A percentile compares a stretch with the other conserved stretches of the same genome.
Conservation (phyloP, 2,888 invertebrate species). For the Alcis repandata region DNA sequence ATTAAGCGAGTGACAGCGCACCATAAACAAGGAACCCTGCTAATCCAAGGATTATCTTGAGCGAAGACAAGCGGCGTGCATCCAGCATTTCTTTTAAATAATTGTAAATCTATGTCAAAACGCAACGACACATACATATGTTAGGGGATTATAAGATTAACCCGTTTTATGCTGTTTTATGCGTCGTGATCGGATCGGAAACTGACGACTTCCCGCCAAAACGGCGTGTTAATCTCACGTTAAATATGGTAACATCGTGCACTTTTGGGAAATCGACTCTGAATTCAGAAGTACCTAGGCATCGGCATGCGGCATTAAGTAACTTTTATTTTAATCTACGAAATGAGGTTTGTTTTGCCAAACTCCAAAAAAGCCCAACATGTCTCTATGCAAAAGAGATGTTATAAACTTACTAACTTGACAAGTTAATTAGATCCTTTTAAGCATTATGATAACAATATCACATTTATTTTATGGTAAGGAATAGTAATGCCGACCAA, state of each 20-base stretch:
- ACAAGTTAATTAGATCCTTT: constrained; percentile 38
- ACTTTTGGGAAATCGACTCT: constrained; percentile 68
- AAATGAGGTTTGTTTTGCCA: constrained; percentile 61
- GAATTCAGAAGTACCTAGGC: constrained; percentile 65
- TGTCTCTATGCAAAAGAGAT: constrained; percentile 16
- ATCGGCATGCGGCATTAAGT: background rate
- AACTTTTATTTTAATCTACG: background rate
- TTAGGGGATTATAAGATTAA: constrained; percentile 83
- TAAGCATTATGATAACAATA: constrained; percentile 34
- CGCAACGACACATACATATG: constrained; percentile 84
- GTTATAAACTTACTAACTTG: constrained; percentile 37
- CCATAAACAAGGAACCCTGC: constrained; percentile 78
- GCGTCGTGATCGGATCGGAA: constrained; percentile 66
- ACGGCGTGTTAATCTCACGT: constrained; percentile 73
- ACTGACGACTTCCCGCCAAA: constrained; percentile 79
- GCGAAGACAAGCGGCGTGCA: constrained; percentile 75
- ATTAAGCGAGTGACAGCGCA: constrained; percentile 73
- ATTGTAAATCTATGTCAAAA: constrained; percentile 87
- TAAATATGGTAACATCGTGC: constrained; percentile 73
- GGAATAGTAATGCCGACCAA: constrained; percentile 39
- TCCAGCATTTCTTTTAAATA: constrained; percentile 80
- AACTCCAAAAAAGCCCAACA: constrained; percentile 4
- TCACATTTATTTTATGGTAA: background rate
- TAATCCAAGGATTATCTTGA: constrained; percentile 81
- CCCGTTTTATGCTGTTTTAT: constrained; percentile 81